Evolutionary conservation across 2,113 vertebrate genomes (phyloP).

Genomic region (Sialia sialis): DNA sequence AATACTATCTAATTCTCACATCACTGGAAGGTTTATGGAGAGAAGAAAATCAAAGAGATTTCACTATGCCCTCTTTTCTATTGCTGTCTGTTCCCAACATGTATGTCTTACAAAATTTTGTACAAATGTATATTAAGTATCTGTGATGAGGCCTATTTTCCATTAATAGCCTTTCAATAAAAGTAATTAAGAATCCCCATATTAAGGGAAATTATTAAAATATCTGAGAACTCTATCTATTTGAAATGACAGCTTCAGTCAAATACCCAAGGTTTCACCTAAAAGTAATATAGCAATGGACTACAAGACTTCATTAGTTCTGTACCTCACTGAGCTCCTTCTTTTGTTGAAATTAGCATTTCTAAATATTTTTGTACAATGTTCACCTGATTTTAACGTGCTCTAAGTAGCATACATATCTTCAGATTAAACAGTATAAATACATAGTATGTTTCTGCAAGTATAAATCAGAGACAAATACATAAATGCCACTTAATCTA

Average conservation of each 20-base stretch:
- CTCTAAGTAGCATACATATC: background rate
- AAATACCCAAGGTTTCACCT: background rate
- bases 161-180: background rate
- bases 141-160: background rate
- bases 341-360: background rate
- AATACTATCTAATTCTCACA: background rate
- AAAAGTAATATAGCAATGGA: background rate
- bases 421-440: background rate
- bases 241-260: background rate
- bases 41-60: background rate
- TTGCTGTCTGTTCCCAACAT: background rate
- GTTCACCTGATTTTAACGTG: background rate
- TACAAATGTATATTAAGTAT: background rate
- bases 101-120: background rate
- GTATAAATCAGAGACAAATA: background rate
- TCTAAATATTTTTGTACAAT: background rate
- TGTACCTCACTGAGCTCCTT: background rate
- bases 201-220: background rate
- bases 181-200: background rate
- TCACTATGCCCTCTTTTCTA: background rate
- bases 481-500: background rate
- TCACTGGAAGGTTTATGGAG: background rate
- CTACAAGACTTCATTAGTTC: background rate
- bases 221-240: background rate
- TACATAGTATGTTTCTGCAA: background rate